These are phyloP conservation scores for Euthynnus affinis DNA, from an alignment of 2,797 vertebrate species.

Conservation along the genomic window DNA sequence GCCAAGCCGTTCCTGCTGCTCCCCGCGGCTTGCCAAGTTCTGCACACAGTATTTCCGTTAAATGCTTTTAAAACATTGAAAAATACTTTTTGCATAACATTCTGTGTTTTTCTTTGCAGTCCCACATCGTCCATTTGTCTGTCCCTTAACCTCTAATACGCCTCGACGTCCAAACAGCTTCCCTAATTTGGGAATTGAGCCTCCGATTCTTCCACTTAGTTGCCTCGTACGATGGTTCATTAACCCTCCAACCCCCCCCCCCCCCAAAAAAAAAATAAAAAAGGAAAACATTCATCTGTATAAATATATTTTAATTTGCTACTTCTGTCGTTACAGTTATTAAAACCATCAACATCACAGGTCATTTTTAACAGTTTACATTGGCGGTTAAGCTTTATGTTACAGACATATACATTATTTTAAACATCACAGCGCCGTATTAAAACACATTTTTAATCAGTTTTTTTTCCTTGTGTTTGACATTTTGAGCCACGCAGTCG, in stretches of 20 bases:
- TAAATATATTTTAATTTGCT: slow-evolving; percentile 69
- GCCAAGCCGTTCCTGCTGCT: background rate
- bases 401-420: slow-evolving; percentile 57
- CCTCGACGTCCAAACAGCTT: background rate
- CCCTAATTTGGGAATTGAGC: background rate
- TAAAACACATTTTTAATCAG: slow-evolving; percentile 31
- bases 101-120: background rate
- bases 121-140: background rate
- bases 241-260: background rate
- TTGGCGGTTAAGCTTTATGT: slow-evolving; percentile 26
- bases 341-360: slow-evolving; percentile 49
- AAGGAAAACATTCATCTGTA: background rate
- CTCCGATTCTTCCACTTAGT: background rate
- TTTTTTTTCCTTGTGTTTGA: background rate
- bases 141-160: background rate
- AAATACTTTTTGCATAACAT: background rate
- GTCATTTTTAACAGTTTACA: slow-evolving; percentile 39
- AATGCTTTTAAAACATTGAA: no score
- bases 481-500: background rate
- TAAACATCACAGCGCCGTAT: slow-evolving; percentile 43
- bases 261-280: background rate
- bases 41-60: background rate
- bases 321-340: slow-evolving; percentile 46
- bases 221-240: background rate
- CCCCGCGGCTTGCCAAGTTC: background rate